These are phyloP conservation scores for Desoria tigrina DNA, from an alignment of 2,888 invertebrate genomes.

Conservation along the genomic window DNA sequence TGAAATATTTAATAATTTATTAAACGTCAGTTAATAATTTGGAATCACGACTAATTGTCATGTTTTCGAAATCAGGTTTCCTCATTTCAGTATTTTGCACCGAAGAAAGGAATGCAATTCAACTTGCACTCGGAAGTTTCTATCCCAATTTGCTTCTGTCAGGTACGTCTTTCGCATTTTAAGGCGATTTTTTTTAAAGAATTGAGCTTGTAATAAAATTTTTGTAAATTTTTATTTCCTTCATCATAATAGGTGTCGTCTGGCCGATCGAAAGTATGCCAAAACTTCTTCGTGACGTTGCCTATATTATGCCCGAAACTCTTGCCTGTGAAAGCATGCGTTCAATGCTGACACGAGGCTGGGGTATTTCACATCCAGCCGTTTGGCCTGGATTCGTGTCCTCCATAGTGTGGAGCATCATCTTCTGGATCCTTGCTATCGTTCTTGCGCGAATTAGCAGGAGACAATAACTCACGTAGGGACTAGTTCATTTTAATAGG, in stretches of 20 bases:
- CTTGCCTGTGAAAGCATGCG: constrained; percentile 59
- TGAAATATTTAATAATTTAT: not conserved
- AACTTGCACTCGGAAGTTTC: constrained; percentile 88
- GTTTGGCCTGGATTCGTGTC: constrained; percentile 58
- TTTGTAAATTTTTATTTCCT: too few species aligned
- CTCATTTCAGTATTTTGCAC: constrained; percentile 90
- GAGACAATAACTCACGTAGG: constrained; percentile 34
- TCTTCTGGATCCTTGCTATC: constrained; percentile 54
- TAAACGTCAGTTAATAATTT: constrained; percentile 4
- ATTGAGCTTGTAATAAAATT: constrained; percentile 5
- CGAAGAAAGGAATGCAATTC: constrained; percentile 88
- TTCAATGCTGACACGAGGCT: constrained; percentile 57
- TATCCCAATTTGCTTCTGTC: constrained; percentile 89
- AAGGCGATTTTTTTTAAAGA: not conserved
- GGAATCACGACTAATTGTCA: too few species aligned
- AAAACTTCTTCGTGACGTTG: constrained; percentile 66
- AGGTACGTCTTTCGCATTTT: constrained; percentile 63
- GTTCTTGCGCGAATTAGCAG: constrained; percentile 44
- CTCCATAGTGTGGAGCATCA: constrained; percentile 52
- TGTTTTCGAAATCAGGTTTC: constrained; percentile 64
- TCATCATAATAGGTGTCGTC: constrained; percentile 71
- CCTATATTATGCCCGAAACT: constrained; percentile 59
- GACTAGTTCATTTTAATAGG: too few species aligned
- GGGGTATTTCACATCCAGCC: constrained; percentile 57
- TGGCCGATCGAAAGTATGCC: constrained; percentile 98